A percentile compares a stretch with the other conserved stretches of the same genome.
These are phyloP conservation scores for Pangasianodon gigas DNA, from an alignment of 2,113 vertebrate species.

Conservation along the genomic window DNA sequence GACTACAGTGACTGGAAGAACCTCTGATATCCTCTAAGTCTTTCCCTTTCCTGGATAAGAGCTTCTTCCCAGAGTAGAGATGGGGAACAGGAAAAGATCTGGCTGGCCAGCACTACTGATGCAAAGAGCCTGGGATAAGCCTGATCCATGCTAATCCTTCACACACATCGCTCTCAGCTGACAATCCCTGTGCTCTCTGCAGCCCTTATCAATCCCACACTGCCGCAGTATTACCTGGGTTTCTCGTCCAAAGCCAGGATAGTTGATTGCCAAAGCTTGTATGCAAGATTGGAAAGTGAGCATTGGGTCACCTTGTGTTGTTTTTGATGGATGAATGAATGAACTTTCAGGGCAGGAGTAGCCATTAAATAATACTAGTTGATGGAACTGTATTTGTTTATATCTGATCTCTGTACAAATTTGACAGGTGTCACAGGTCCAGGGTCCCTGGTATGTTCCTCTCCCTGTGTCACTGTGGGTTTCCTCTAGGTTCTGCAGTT, in stretches of 20 bases:
- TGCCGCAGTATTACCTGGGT: conserved; percentile 47
- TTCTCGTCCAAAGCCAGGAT: conserved; percentile 38
- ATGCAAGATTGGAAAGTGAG: conserved; percentile 9
- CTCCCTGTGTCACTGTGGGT: not conserved
- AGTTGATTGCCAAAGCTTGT: conserved; percentile 22
- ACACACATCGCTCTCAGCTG: conserved; percentile 40
- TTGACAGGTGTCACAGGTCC: not conserved
- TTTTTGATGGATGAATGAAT: not conserved
- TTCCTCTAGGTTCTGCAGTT: not conserved
- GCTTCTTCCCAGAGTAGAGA: conserved; percentile 45
- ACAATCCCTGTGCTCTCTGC: conserved; percentile 44
- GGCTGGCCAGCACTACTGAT: conserved; percentile 38
- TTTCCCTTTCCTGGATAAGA: conserved; percentile 43
- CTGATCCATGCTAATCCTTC: conserved; percentile 58
- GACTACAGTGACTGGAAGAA: conserved; percentile 41
- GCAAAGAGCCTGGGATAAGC: conserved; percentile 50
- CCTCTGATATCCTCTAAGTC: conserved; percentile 48
- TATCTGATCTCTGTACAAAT: not conserved
- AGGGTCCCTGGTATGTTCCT: not conserved
- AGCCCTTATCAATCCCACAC: conserved; percentile 53
- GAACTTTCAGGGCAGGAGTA: not conserved
- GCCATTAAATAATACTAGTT: not conserved
- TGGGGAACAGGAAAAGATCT: conserved; percentile 35
- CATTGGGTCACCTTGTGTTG: conserved; percentile 2
- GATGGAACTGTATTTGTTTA: not conserved